phyloP scores from a whole-genome alignment of 2,888 invertebrate genomes.

The Zelleria hepariella region DNA sequence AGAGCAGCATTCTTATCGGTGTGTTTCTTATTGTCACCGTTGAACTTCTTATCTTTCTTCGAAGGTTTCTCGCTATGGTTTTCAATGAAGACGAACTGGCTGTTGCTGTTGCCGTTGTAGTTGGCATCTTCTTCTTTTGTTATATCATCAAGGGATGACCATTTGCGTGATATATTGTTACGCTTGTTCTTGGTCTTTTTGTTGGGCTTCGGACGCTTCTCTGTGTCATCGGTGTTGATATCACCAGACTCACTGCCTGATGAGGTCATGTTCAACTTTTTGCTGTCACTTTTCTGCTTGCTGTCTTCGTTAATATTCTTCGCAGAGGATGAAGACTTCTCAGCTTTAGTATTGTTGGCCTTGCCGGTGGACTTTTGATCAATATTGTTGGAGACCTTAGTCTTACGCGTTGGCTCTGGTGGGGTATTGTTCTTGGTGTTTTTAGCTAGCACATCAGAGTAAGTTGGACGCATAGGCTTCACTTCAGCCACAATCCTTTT shows the following conservation, averaged over 20 bases:
- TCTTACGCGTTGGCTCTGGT: slow-evolving; percentile 60
- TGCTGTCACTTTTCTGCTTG: slow-evolving; percentile 52
- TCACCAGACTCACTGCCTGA: slow-evolving; percentile 68
- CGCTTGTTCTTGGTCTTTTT: slow-evolving; percentile 58
- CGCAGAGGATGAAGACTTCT: slow-evolving; percentile 36
- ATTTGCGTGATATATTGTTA: slow-evolving; percentile 63
- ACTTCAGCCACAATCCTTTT: slow-evolving; percentile 88
- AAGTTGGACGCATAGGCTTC: slow-evolving; percentile 88
- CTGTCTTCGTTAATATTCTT: slow-evolving; percentile 43
- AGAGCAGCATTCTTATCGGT: slow-evolving; percentile 30
- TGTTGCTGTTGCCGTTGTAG: slow-evolving; percentile 38
- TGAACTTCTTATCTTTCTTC: slow-evolving; percentile 52
- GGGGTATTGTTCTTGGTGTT: slow-evolving; percentile 64
- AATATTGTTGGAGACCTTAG: slow-evolving; percentile 45
- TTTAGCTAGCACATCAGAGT: slow-evolving; percentile 87
- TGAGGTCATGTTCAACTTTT: slow-evolving; percentile 46
- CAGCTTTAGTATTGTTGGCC: slow-evolving; percentile 48
- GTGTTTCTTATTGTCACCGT: slow-evolving; percentile 36
- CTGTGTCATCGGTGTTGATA: slow-evolving; percentile 50
- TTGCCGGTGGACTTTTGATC: slow-evolving; percentile 48
- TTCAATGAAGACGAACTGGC: slow-evolving; percentile 63
- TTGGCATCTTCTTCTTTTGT: slow-evolving; percentile 49
- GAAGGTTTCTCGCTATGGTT: slow-evolving; percentile 47
- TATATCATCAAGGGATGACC: slow-evolving; percentile 73
- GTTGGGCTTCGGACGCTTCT: slow-evolving; percentile 49